These are phyloP conservation scores for Alosa sapidissima DNA, from an alignment of 2,797 vertebrate genomes.

Conservation along the genomic window DNA sequence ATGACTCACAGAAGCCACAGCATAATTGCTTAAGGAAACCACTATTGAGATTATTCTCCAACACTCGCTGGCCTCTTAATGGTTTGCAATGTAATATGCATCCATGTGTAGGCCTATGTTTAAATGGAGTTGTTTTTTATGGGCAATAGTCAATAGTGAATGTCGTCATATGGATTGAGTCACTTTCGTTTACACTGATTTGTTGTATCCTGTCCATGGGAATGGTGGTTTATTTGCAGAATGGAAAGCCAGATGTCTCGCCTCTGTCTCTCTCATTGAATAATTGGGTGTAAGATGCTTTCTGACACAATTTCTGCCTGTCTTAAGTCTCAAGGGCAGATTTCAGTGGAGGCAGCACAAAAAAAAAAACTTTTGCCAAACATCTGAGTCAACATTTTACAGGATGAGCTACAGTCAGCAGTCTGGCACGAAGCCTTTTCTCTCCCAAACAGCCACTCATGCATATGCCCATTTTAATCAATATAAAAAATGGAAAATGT, in stretches of 20 bases:
- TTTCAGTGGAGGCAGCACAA: constrained; percentile 30
- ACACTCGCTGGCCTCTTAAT: background rate
- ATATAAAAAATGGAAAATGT: constrained; percentile 47
- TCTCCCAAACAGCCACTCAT: constrained; percentile 38
- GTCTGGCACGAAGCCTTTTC: constrained; percentile 25
- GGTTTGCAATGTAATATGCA: too few species aligned
- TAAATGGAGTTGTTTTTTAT: too few species aligned
- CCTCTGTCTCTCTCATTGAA: constrained; percentile 31
- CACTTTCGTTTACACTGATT: background rate
- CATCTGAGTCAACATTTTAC: constrained; percentile 22
- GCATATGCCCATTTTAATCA: constrained; percentile 45
- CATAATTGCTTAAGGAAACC: background rate
- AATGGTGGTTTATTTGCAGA: background rate
- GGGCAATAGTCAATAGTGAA: background rate
- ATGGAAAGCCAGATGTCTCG: constrained; percentile 30
- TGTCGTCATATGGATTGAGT: background rate
- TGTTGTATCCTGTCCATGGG: background rate
- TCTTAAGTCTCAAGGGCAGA: constrained; percentile 30
- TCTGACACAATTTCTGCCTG: constrained; percentile 32
- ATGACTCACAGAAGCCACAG: background rate
- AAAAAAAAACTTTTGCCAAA: constrained; percentile 1
- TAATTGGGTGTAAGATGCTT: constrained; percentile 28
- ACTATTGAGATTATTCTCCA: background rate
- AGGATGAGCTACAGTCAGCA: constrained; percentile 37
- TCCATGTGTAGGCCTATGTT: too few species aligned